Evolutionary conservation across 1,140 invertebrate species (phyloP).

Genomic region (Saxidomus purpurata): DNA sequence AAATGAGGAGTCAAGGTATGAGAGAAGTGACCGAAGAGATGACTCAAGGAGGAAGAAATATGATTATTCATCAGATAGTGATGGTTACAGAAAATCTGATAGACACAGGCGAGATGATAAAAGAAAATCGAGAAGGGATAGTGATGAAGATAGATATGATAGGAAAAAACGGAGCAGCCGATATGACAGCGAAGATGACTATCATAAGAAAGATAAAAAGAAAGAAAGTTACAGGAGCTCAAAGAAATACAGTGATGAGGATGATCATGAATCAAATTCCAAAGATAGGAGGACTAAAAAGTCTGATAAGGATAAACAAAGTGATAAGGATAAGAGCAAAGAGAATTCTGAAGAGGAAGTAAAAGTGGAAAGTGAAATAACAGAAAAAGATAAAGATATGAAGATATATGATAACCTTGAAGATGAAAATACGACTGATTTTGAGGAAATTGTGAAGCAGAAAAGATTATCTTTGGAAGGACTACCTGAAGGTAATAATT

Average conservation of each 20-base stretch:
- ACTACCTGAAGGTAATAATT: slow-evolving; percentile 33
- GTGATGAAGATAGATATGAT: slow-evolving; percentile 43
- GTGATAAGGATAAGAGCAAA: slow-evolving; percentile 48
- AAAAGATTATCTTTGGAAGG: slow-evolving; percentile 77
- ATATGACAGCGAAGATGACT: slow-evolving; percentile 28
- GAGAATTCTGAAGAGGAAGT: slow-evolving; percentile 65
- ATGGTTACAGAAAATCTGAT: slow-evolving; percentile 41
- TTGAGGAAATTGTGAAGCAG: slow-evolving; percentile 83
- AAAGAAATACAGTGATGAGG: background rate
- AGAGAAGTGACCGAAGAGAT: slow-evolving; percentile 19
- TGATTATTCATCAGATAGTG: slow-evolving; percentile 47
- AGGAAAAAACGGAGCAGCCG: slow-evolving; percentile 35
- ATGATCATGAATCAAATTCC: slow-evolving; percentile 8
- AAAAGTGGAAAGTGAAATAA: slow-evolving; percentile 44
- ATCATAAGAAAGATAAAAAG: slow-evolving; percentile 22
- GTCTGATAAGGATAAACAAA: background rate
- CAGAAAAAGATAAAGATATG: slow-evolving; percentile 22
- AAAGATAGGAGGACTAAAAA: slow-evolving; percentile 48
- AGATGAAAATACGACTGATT: slow-evolving; percentile 78
- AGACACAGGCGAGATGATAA: slow-evolving; percentile 10
- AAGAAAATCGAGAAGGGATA: slow-evolving; percentile 42
- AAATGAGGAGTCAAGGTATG: background rate
- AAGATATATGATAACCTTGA: slow-evolving; percentile 66
- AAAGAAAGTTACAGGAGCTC: slow-evolving; percentile 9
- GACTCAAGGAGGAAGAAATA: slow-evolving; percentile 24